Evolutionary conservation across 2,113 vertebrate genomes (phyloP).

Genomic region (Caracal caracal): DNA sequence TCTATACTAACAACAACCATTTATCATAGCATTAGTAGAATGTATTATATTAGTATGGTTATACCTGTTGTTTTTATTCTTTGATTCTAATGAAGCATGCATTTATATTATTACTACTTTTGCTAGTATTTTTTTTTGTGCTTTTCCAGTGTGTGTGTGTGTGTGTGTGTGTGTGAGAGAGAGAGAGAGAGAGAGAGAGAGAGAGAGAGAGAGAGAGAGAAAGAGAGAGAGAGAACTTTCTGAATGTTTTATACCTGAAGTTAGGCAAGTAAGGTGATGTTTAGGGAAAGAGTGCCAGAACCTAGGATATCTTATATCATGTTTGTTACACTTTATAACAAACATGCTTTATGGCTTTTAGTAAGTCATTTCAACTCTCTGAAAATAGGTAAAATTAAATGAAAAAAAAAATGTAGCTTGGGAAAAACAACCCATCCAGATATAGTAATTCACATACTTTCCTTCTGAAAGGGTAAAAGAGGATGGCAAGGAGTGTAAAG

Average conservation of each 20-base stretch:
- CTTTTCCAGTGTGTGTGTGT: too few relatives aligned
- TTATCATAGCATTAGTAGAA: neutral
- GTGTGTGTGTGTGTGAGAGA: too few relatives aligned
- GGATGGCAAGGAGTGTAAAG: neutral
- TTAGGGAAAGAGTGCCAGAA: neutral
- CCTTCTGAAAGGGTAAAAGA: neutral
- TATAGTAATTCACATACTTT: neutral
- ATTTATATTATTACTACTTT: neutral
- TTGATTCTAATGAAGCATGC: neutral
- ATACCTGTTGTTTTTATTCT: neutral
- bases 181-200: too few relatives aligned
- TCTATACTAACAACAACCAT: neutral
- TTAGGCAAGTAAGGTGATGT: neutral
- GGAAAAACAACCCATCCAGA: neutral
- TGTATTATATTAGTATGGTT: neutral
- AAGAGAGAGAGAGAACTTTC: neutral
- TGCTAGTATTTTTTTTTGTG: neutral
- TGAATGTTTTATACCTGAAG: neutral
- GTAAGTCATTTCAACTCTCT: neutral
- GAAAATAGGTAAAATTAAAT: neutral
- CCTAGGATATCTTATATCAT: neutral
- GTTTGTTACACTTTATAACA: neutral
- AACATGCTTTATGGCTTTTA: neutral
- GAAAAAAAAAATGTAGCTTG: neutral
- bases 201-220: accelerated